Conservation (phyloP, 2,888 invertebrate genomes). For the Mycalesis mineus region DNA sequence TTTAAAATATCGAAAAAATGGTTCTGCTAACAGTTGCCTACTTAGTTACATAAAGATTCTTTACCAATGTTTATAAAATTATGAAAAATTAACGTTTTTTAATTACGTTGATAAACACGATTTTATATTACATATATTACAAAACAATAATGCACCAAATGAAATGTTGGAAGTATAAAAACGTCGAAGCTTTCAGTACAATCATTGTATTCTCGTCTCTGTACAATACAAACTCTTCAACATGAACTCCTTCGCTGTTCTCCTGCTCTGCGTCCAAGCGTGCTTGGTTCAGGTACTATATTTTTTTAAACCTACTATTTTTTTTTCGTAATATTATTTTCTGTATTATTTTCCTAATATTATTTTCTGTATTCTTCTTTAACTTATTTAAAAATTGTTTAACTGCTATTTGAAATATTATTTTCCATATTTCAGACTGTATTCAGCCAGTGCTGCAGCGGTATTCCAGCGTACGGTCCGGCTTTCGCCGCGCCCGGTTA, state of each 20-base stretch:
- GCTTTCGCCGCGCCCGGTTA: no score
- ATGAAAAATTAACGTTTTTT: background rate
- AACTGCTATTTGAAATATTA: no score
- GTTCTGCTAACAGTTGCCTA: no score
- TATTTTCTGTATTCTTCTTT: no score
- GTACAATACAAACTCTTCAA: constrained; percentile 22
- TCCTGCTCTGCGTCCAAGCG: constrained; percentile 42
- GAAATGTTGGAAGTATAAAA: constrained; percentile 12
- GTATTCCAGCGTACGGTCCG: background rate
- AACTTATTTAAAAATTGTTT: no score
- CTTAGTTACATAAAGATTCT: no score
- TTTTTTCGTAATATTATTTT: no score
- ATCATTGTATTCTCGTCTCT: constrained; percentile 10
- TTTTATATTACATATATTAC: background rate
- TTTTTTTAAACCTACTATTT: no score
- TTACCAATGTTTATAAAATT: no score
- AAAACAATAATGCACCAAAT: background rate
- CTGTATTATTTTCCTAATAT: no score
- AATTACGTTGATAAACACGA: background rate
- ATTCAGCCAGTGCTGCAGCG: constrained; percentile 19
- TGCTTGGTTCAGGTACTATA: constrained; percentile 46
- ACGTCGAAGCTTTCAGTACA: constrained; percentile 15
- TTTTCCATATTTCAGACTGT: constrained; percentile 23
- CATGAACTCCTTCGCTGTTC: constrained; percentile 33
- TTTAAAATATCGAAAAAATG: background rate